Base-by-base conservation (phyloP, 2,888 invertebrate species). In the Amblyjoppa fuscipennis region DNA sequence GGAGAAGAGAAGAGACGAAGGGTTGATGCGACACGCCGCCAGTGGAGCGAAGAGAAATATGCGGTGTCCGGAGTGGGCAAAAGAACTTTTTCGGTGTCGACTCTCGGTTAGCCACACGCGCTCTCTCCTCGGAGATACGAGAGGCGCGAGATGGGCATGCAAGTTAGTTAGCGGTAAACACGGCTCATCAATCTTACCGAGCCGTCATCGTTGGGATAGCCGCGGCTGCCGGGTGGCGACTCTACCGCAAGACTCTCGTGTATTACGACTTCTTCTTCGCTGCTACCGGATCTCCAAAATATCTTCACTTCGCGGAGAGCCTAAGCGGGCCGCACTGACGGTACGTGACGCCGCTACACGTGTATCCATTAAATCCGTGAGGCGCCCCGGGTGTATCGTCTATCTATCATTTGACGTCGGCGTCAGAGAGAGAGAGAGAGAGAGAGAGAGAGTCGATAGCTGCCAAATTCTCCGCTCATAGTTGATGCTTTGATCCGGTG, bases 171-270 rank as follows among this genome's bases (percentile, higher is more conserved):
- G 91, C 89, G 89, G 92, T 92, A 91, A 92, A 91, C 91, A 91
- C 89, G 89, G 86, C 92, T 92, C 93, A 93, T 93, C 92, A 93
- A 93, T 93, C 93, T 93, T 93, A 13, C 91, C 88, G 86, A 87
- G 89, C 89, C 89, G 91, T 90, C 91, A 88, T 90, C 91, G 88
- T 87, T 84, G 87, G 84, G 89, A 87, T 87, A 86, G 68, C 77
- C 64, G 75, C 20, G 87, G 73, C 85, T 88, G 88, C 87, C 88
- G 81, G 88, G 87, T 89, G 89, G 87, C 86, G 85, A 84, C 85
- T 73, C 71, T 80, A 80, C 80, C 85, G 81, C 83, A 11, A 16
- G 31, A 16, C 16, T 64, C 83, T 83, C 83, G 83, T 85, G 74
- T 80, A 85, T 85, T 83, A 86, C 45, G 45, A 86, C 77, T 86